A percentile compares a stretch with the other conserved stretches of the same genome.
These are phyloP conservation scores for Chrysaora quinquecirrha DNA, from an alignment of 30 jellyfish, hydroid and myxozoan genomes.

Conservation along the genomic window DNA sequence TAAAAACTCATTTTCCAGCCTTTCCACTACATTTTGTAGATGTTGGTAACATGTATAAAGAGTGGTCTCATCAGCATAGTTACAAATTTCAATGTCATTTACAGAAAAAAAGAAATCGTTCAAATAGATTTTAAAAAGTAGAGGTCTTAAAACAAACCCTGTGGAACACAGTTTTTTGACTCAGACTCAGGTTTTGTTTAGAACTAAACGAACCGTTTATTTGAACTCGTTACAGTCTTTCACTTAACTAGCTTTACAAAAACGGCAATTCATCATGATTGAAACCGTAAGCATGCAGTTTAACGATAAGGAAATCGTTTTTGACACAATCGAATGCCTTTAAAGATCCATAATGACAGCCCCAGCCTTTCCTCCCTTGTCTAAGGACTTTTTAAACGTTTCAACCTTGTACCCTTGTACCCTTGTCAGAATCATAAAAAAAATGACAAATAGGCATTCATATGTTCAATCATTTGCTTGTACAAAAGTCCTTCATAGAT, in stretches of 20 bases:
- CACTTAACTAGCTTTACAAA: conserved; percentile 8
- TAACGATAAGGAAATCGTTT: conserved; percentile 32
- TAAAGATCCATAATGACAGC: conserved; percentile 27
- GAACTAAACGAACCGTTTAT: conserved; percentile 40
- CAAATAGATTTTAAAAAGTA: conserved; percentile 41
- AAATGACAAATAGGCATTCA: neutral
- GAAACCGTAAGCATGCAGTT: conserved; percentile 49
- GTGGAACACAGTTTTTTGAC: no score
- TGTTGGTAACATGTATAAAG: conserved; percentile 11
- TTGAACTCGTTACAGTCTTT: conserved; percentile 22
- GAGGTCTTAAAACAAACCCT: conserved; percentile 58
- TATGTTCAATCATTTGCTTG: neutral
- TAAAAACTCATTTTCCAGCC: neutral
- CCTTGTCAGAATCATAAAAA: neutral
- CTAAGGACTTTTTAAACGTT: neutral
- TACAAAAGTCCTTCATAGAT: neutral
- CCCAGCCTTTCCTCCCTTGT: conserved; percentile 18
- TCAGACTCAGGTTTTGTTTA: conserved; percentile 22
- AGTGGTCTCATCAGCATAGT: conserved; percentile 50
- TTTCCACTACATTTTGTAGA: neutral
- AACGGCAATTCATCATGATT: conserved; percentile 34
- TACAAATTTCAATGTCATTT: conserved; percentile 18
- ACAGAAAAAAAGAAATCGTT: conserved; percentile 32
- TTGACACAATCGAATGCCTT: conserved; percentile 41
- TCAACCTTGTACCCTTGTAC: neutral